phyloP scores from a whole-genome alignment of 2,888 invertebrate species.

The Latrodectus elegans region DNA sequence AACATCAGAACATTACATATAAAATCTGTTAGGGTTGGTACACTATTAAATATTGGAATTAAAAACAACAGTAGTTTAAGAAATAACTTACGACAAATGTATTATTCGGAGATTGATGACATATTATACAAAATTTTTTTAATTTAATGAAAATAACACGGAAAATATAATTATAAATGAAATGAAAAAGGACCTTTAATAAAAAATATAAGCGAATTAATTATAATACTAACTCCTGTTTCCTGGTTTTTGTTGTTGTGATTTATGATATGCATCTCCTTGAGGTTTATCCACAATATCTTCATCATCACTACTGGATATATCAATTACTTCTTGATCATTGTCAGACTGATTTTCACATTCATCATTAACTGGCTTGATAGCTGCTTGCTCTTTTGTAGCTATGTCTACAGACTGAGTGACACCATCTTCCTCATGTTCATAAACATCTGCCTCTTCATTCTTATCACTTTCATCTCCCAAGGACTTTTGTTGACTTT shows the following conservation, averaged over 20 bases:
- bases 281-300: slow-evolving; percentile 18
- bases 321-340: slow-evolving; percentile 34
- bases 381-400: slow-evolving; percentile 68
- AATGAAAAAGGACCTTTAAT: too few relatives aligned
- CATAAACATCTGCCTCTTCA: slow-evolving; percentile 59
- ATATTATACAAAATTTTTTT: too few relatives aligned
- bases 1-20: not conserved
- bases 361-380: slow-evolving; percentile 4
- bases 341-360: slow-evolving; percentile 7
- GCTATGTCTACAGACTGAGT: slow-evolving; percentile 69
- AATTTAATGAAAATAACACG: too few relatives aligned
- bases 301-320: slow-evolving; percentile 43
- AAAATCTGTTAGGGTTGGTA: not conserved
- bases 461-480: slow-evolving; percentile 29
- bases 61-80: too few relatives aligned
- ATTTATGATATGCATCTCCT: slow-evolving; percentile 18
- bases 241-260: slow-evolving; percentile 19
- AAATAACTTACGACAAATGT: too few relatives aligned
- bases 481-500: slow-evolving; percentile 15
- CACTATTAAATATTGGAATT: too few relatives aligned
- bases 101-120: too few relatives aligned
- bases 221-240: slow-evolving; percentile 14
- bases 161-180: too few relatives aligned
- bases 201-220: too few relatives aligned
- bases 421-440: slow-evolving; percentile 66